A percentile compares a stretch with the other conserved stretches of the same genome.
Evolutionary conservation across 2,797 vertebrate genomes (phyloP).

Genomic region (Sandelia bainsii): DNA sequence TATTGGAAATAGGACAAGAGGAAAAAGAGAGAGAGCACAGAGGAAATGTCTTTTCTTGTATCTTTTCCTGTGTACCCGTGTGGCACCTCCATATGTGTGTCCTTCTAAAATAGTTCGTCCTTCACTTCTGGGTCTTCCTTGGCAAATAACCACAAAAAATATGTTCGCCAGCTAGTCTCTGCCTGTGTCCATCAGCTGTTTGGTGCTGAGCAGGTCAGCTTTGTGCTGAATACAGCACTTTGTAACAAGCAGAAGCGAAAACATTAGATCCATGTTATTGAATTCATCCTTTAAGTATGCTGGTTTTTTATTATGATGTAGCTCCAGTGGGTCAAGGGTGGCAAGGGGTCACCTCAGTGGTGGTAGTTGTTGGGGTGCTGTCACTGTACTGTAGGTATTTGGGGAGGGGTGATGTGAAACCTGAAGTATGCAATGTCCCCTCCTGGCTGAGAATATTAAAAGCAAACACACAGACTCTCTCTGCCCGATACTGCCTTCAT

Average conservation of each 20-base stretch:
- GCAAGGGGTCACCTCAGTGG: slow-evolving; percentile 14
- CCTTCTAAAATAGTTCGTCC: background rate
- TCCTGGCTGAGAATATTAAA: slow-evolving; percentile 65
- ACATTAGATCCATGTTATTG: too few species aligned
- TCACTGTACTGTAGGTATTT: background rate
- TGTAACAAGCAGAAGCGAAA: too few species aligned
- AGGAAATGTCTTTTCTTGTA: too few species aligned
- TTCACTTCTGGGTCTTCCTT: background rate
- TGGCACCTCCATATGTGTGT: background rate
- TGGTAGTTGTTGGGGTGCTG: slow-evolving; percentile 1
- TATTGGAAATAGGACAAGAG: slow-evolving; percentile 2
- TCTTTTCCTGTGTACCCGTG: background rate
- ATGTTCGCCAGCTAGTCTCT: too few species aligned
- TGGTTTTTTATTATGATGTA: background rate
- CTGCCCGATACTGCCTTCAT: slow-evolving; percentile 41
- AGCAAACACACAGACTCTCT: slow-evolving; percentile 26
- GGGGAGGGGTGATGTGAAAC: slow-evolving; percentile 26
- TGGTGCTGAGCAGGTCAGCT: too few species aligned
- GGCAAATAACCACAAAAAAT: background rate
- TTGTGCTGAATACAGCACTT: too few species aligned
- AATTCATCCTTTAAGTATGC: too few species aligned
- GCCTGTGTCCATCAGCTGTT: too few species aligned
- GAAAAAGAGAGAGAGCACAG: too few species aligned
- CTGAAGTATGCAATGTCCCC: slow-evolving; percentile 58
- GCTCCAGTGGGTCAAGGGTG: background rate